Evolutionary conservation across 2,888 invertebrate genomes (phyloP).

Genomic region (Arenicola marina): DNA sequence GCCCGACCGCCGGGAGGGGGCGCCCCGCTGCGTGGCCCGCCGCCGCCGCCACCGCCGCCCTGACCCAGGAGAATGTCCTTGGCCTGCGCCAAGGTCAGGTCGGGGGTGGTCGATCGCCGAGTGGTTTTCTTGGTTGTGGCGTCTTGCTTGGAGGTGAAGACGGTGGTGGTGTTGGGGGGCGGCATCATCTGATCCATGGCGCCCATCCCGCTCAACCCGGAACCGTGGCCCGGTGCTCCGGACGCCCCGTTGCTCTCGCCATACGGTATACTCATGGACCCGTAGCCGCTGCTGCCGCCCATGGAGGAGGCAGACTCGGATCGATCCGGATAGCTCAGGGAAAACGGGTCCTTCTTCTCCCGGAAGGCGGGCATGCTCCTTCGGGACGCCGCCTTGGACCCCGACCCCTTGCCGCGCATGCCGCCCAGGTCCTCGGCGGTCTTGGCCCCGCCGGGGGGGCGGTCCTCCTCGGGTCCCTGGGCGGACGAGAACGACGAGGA

Average conservation of each 20-base stretch:
- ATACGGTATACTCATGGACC: background rate
- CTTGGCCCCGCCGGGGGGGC: no score
- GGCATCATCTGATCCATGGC: background rate
- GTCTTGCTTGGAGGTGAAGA: background rate
- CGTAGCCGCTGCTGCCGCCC: background rate
- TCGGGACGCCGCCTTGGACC: no score
- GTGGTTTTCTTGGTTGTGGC: background rate
- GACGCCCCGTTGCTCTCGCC: background rate
- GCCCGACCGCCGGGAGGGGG: no score
- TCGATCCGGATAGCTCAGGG: background rate
- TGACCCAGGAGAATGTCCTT: background rate
- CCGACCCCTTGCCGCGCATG: no score
- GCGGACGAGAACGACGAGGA: background rate
- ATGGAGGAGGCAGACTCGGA: background rate
- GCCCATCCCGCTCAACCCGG: background rate
- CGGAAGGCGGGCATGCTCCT: background rate
- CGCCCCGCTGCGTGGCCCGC: no score
- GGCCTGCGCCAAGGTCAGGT: slow-evolving; percentile 2
- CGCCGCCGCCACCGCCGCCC: no score
- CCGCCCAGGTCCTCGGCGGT: background rate
- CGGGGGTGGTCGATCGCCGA: background rate
- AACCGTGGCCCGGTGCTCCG: background rate
- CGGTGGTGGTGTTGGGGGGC: background rate
- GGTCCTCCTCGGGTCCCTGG: background rate
- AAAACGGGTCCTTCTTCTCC: background rate